Evolutionary conservation across 2,797 vertebrate species (phyloP).

Genomic region (Manis crassicaudata): DNA sequence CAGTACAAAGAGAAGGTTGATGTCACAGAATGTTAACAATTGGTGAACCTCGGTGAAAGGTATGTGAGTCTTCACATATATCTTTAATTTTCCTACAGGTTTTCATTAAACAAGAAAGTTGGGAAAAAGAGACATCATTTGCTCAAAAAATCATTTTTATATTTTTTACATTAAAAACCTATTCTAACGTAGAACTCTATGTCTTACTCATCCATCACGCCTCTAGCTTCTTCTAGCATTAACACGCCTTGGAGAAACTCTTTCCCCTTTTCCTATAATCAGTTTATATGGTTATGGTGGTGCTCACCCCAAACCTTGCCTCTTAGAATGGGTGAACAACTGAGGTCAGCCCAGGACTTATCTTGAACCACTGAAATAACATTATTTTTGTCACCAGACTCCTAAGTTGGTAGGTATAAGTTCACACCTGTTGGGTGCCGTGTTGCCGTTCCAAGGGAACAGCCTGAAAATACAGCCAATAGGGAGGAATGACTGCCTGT

Average conservation of each 20-base stretch:
- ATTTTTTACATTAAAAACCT: not conserved
- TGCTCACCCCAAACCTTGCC: not conserved
- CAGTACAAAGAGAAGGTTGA: not conserved
- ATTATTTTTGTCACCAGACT: not conserved
- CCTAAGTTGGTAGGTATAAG: not conserved
- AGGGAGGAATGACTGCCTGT: not conserved
- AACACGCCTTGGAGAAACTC: not conserved
- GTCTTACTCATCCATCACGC: not conserved
- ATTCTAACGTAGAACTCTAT: not conserved
- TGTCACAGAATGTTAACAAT: not conserved
- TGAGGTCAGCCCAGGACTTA: not conserved
- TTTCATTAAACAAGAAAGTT: not conserved
- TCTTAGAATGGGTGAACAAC: not conserved
- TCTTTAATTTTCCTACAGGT: not conserved
- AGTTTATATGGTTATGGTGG: accelerated
- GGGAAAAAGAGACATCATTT: not conserved
- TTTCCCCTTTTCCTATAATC: not conserved
- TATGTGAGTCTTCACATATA: not conserved
- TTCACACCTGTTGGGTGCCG: not conserved
- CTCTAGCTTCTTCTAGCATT: not conserved
- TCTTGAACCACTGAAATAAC: not conserved
- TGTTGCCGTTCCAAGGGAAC: not conserved
- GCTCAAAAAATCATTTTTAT: not conserved
- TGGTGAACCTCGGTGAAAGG: not conserved
- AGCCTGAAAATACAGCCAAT: not conserved